Conservation (phyloP, 2,888 invertebrate species). For the Himalopsyche anomala region DNA sequence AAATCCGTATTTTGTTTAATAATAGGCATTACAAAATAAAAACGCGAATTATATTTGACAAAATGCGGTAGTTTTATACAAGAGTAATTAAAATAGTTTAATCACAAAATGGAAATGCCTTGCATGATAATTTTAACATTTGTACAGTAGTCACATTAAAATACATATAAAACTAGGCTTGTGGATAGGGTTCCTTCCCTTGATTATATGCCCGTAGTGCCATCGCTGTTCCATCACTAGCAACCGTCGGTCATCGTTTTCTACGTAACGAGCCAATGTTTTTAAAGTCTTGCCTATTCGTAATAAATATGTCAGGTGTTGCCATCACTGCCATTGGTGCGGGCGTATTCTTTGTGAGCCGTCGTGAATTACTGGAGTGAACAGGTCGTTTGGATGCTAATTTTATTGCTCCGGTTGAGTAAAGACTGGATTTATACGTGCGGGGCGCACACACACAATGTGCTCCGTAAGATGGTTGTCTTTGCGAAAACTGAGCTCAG, state of each 20-base stretch:
- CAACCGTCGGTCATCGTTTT: slow-evolving; percentile 8
- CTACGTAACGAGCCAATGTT: slow-evolving; percentile 62
- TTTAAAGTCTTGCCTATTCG: slow-evolving; percentile 65
- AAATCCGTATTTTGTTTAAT: too few species aligned
- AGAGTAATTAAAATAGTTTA: too few species aligned
- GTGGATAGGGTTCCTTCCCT: too few species aligned
- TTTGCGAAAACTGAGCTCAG: neutral
- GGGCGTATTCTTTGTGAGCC: slow-evolving; percentile 65
- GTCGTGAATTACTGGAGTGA: slow-evolving; percentile 65
- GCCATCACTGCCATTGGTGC: slow-evolving; percentile 64
- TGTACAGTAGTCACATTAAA: too few species aligned
- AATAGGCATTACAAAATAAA: too few species aligned
- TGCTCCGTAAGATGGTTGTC: slow-evolving; percentile 32
- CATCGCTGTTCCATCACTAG: neutral
- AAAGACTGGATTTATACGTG: slow-evolving; percentile 64
- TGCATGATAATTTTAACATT: too few species aligned
- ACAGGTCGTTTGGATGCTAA: slow-evolving; percentile 66
- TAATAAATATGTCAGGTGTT: slow-evolving; percentile 65
- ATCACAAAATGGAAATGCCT: too few species aligned
- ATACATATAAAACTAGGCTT: too few species aligned
- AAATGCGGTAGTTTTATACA: too few species aligned
- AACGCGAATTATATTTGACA: too few species aligned
- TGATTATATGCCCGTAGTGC: neutral
- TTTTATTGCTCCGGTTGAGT: slow-evolving; percentile 65
- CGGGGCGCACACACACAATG: slow-evolving; percentile 52